Conservation (phyloP, 2,113 vertebrate species). For the Chlamydotis undulata region DNA sequence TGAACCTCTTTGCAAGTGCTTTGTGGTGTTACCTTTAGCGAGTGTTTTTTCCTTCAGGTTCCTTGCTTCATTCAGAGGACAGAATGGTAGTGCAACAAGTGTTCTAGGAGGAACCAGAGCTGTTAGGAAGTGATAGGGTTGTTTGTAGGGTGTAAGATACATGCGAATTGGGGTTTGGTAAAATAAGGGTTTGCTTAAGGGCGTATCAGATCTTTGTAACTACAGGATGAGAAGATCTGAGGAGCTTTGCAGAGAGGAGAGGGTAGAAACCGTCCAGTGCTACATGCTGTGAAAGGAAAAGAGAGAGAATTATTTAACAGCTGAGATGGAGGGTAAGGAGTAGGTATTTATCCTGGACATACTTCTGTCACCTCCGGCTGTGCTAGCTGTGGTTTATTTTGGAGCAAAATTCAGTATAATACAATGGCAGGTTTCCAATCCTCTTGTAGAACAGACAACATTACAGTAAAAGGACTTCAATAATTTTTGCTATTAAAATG, state of each 20-base stretch:
- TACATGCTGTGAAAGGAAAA: not conserved
- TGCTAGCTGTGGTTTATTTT: slow-evolving; percentile 26
- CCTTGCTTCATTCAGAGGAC: not conserved
- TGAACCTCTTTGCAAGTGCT: not conserved
- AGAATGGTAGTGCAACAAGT: not conserved
- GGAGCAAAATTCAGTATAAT: not conserved
- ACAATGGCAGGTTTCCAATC: slow-evolving; percentile 5
- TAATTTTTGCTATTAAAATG: not conserved
- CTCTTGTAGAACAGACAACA: not conserved
- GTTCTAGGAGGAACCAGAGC: not conserved
- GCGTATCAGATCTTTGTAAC: not conserved
- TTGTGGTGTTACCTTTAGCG: not conserved
- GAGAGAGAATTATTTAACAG: not conserved
- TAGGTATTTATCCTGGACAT: slow-evolving; percentile 21
- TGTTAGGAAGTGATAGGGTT: not conserved
- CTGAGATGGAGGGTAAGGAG: not conserved
- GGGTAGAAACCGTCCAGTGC: not conserved
- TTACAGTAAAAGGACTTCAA: not conserved
- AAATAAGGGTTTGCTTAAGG: not conserved
- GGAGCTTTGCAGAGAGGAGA: not conserved
- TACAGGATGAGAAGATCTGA: not conserved
- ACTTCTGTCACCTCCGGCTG: slow-evolving; percentile 21
- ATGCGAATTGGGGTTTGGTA: not conserved
- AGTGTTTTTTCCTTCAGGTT: not conserved
- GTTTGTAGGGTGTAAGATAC: not conserved